Conservation (phyloP, 2,797 vertebrate genomes). For the Ctenopoma kingsleyae region DNA sequence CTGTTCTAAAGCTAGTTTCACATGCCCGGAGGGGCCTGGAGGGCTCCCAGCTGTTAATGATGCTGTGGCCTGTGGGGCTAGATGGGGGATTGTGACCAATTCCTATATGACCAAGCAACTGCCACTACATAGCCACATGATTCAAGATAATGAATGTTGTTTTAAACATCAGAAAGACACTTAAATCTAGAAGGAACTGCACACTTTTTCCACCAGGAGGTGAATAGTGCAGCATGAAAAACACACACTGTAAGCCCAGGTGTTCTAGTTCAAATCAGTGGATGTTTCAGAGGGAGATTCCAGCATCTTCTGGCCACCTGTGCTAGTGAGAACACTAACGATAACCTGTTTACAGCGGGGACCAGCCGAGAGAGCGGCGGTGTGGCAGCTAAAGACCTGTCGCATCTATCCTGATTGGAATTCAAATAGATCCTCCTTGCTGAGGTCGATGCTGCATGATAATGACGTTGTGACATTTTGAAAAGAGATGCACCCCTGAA, state of each 20-base stretch:
- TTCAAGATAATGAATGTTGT: conserved; percentile 11
- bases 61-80: background rate
- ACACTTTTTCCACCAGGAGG: background rate
- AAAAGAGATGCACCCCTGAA: conserved; percentile 19
- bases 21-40: conserved; percentile 25
- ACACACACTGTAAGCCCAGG: background rate
- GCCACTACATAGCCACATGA: background rate
- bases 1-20: conserved; percentile 15
- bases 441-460: conserved; percentile 72
- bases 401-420: conserved; percentile 63
- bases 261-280: conserved; percentile 29
- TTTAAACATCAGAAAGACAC: conserved; percentile 1
- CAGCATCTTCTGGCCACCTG: conserved; percentile 32
- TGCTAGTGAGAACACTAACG: conserved; percentile 42
- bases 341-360: conserved; percentile 39
- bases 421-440: conserved; percentile 58
- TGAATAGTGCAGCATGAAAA: background rate
- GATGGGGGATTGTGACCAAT: conserved; percentile 2
- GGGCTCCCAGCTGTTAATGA: conserved; percentile 28
- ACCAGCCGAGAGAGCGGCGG: conserved; percentile 19
- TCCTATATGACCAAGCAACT: background rate
- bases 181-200: background rate
- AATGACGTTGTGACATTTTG: conserved; percentile 72
- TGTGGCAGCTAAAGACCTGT: conserved; percentile 45
- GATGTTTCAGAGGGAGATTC: conserved; percentile 45